These are phyloP conservation scores for Steinernema scapterisci DNA, from an alignment of 2,888 invertebrate species.

Conservation along the genomic window DNA sequence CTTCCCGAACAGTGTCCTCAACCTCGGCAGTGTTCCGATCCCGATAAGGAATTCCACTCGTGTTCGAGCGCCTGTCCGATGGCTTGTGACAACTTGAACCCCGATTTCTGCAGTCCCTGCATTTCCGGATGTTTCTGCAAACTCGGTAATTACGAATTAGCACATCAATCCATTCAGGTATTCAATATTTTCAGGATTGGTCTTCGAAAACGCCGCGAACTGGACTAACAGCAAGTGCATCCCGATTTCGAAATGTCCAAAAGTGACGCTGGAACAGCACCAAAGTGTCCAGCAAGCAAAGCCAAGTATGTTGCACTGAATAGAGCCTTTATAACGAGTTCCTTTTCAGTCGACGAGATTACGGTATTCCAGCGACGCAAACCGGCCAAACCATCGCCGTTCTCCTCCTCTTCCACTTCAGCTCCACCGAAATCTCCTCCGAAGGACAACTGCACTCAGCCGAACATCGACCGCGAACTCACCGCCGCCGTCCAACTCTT, in stretches of 20 bases:
- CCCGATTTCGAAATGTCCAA: conserved; percentile 23
- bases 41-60: conserved; percentile 48
- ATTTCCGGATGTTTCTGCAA: conserved; percentile 61
- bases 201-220: conserved; percentile 41
- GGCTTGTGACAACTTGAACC: conserved; percentile 58
- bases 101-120: conserved; percentile 57
- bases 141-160: conserved; percentile 38
- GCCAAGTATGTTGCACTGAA: neutral
- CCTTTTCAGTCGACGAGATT: conserved; percentile 25
- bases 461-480: neutral
- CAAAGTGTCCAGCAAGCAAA: conserved; percentile 10
- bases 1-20: conserved; percentile 53
- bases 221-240: conserved; percentile 41
- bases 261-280: neutral
- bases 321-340: neutral
- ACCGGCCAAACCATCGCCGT: neutral
- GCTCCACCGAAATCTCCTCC: neutral
- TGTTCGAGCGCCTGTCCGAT: conserved; percentile 62
- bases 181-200: conserved; percentile 34
- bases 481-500: conserved; percentile 27
- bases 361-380: conserved; percentile 23
- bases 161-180: too few relatives aligned
- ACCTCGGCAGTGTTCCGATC: conserved; percentile 32
- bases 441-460: conserved; percentile 18
- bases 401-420: neutral